Percentiles rank a stretch among this genome's conserved stretches.
Evolutionary conservation across 1,140 invertebrate species (phyloP).

Genomic region (Drosophila obscura): DNA sequence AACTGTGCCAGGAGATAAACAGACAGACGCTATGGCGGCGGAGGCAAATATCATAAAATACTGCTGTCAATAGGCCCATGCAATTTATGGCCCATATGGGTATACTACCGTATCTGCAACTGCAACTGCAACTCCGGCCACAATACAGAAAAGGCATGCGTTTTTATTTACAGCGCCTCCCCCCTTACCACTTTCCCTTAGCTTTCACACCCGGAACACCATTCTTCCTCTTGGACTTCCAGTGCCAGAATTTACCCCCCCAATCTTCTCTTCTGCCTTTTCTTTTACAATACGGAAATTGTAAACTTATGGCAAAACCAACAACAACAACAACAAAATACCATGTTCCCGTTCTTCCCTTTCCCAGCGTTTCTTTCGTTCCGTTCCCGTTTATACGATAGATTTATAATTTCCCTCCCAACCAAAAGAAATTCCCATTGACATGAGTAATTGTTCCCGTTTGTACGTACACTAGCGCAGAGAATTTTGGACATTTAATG

Average conservation of each 20-base stretch:
- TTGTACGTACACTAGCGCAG: constrained; percentile 30
- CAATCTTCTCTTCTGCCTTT: not conserved
- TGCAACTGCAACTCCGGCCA: constrained; percentile 54
- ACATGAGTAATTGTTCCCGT: constrained; percentile 43
- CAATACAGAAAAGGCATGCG: constrained; percentile 53
- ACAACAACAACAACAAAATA: constrained; percentile 5
- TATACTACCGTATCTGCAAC: constrained; percentile 41
- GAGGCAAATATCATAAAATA: constrained; percentile 48
- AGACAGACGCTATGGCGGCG: constrained; percentile 1
- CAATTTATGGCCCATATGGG: constrained; percentile 64
- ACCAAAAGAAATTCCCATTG: constrained; percentile 9
- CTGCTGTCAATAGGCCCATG: constrained; percentile 51
- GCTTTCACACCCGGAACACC: no score
- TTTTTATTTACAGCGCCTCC: constrained; percentile 60
- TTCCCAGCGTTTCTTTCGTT: constrained; percentile 4
- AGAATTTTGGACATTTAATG: constrained; percentile 15
- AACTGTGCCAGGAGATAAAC: constrained; percentile 50
- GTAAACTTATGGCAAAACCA: constrained; percentile 60
- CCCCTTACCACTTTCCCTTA: not conserved
- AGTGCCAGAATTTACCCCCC: constrained; percentile 4
- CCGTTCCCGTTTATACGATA: constrained; percentile 14
- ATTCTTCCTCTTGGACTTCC: no score
- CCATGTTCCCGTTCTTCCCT: constrained; percentile 16
- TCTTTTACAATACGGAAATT: constrained; percentile 65
- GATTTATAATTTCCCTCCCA: constrained; percentile 65